Evolutionary conservation across 1,140 invertebrate genomes (phyloP), one percentile per base, ranked within the genome.

Genomic region (Chymomyza costata): DNA sequence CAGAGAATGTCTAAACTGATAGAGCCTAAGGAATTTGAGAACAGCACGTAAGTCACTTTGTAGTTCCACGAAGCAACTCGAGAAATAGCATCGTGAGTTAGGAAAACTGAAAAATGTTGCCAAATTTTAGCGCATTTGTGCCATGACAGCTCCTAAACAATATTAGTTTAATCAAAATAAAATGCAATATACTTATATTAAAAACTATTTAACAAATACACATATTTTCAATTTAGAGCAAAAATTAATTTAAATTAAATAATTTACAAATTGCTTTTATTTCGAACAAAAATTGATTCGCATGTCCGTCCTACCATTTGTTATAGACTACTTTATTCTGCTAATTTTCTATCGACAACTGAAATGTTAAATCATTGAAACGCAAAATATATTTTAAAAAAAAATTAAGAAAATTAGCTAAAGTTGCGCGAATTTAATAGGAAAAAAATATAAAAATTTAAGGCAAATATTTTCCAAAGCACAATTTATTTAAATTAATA

Each of bases 291-390:
- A 70, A 70, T 78, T 62, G 35, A 65, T 76, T 76, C 53, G 13
- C 64, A 56, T 67, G 66, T 80, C 73, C 73, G 73, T 80, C 73
- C 73, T 80, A 53, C 18, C 43, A 73, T 80, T 46, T 80, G 66
- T 80, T 80, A 73, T 35, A 17, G 14, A 48, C 16, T 41, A 34
- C 16, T 57, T 44, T 71, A 54, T 47, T 66, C 51, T 21, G 32
- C 43, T 51, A 35, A 56, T 19, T 37, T 46, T 19, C n/a, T 40
- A 43, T 35, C 19, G 21, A 46, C n/a, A n/a, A n/a, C n/a, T 53
- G 35, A 21, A 44, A 38, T 39, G 43, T 58, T 58, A 60, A 49
- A 64, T 53, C 31, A 18, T 48, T 48, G n/a, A 34, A 40, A 32
- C 21, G 31, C 11, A 34, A 7, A 34, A 25, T n/a, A n/a, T n/a